Percentiles rank a stretch among this genome's conserved stretches.
Evolutionary conservation across 2,113 vertebrate genomes (phyloP).

Genomic region (Caretta caretta): DNA sequence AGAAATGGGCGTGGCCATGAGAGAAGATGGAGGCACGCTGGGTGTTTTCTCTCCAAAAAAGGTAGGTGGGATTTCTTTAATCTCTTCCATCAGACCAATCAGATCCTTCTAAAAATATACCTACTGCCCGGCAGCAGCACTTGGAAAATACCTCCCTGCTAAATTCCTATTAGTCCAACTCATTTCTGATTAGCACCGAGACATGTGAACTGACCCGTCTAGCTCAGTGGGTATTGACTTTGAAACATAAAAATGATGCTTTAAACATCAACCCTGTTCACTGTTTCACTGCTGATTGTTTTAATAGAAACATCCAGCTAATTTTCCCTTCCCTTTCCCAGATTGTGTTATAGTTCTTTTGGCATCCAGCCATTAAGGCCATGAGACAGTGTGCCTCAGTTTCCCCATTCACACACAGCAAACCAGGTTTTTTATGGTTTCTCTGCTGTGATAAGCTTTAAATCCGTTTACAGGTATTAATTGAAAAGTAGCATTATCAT

Average conservation of each 20-base stretch:
- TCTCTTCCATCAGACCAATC: neutral
- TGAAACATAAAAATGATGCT: accelerated
- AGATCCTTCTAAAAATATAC: neutral
- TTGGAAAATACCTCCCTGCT: neutral
- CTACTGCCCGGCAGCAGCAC: neutral
- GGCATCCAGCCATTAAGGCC: too few species aligned
- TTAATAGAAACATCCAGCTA: accelerated
- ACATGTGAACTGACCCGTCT: neutral
- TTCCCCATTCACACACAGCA: too few species aligned
- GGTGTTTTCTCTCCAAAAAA: constrained; percentile 99
- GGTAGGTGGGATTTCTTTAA: constrained; percentile 89
- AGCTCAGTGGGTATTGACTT: neutral
- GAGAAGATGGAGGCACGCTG: constrained; percentile 95
- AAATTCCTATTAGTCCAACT: neutral
- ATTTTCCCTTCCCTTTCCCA: neutral
- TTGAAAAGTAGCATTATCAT: too few species aligned
- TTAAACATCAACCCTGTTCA: neutral
- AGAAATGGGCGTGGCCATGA: constrained; percentile 98
- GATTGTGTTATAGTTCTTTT: too few species aligned
- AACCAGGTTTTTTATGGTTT: too few species aligned
- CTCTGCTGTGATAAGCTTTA: too few species aligned
- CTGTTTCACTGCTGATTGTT: too few species aligned
- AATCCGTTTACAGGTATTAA: too few species aligned
- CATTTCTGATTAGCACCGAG: neutral
- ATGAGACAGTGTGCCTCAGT: too few species aligned